A percentile compares a stretch with the other conserved stretches of the same genome.
These are phyloP conservation scores for Ormyrus labotus DNA, from an alignment of 2,888 invertebrate genomes.

Conservation along the genomic window DNA sequence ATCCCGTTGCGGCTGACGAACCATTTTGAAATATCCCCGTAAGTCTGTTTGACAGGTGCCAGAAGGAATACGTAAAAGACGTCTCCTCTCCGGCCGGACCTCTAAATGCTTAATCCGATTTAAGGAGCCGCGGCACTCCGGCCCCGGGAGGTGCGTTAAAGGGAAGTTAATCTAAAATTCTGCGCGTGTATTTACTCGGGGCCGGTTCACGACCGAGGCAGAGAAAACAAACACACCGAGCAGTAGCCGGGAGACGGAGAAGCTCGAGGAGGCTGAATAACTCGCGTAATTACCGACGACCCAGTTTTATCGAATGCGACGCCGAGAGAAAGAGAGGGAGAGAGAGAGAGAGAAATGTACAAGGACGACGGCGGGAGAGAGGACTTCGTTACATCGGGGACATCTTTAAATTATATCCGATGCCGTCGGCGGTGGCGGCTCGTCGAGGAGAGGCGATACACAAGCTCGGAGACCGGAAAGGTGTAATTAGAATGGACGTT, in stretches of 20 bases:
- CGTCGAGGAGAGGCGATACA: background rate
- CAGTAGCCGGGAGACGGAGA: background rate
- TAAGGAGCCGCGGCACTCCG: background rate
- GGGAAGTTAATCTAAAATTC: conserved; percentile 17
- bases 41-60: background rate
- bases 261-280: conserved; percentile 21
- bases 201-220: background rate
- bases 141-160: background rate
- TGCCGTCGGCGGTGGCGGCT: background rate
- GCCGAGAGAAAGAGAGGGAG: conserved; percentile 1
- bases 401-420: conserved; percentile 43
- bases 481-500: conserved; percentile 28
- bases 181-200: background rate
- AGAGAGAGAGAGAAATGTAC: background rate
- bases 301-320: conserved; percentile 46
- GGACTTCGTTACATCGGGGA: conserved; percentile 14
- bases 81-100: background rate
- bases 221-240: background rate
- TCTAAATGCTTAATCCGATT: conserved; percentile 10
- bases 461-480: background rate
- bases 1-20: background rate
- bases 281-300: conserved; percentile 50
- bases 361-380: background rate
- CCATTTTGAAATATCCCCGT: background rate
- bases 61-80: background rate